Evolutionary conservation across 1,140 invertebrate genomes (phyloP).

Genomic region (Polypedilum vanderplanki): DNA sequence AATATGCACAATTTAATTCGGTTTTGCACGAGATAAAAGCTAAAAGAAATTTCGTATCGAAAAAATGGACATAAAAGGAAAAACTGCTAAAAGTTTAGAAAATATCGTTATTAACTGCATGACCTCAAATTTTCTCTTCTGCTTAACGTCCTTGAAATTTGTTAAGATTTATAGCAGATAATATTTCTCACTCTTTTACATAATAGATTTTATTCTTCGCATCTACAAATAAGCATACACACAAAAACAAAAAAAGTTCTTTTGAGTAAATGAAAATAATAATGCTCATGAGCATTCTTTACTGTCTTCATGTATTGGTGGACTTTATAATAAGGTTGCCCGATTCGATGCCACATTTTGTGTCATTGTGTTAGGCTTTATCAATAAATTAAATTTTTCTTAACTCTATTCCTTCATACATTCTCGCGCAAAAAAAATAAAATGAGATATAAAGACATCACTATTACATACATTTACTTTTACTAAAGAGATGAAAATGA

Average conservation of each 20-base stretch:
- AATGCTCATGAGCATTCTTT: too few relatives aligned
- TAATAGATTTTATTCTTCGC: not conserved
- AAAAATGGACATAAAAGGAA: too few relatives aligned
- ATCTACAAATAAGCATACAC: too few relatives aligned
- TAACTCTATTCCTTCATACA: not conserved
- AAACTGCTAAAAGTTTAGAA: too few relatives aligned
- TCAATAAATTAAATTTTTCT: constrained; percentile 14
- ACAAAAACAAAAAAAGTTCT: not conserved
- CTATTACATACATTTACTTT: constrained; percentile 1
- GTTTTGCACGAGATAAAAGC: too few relatives aligned
- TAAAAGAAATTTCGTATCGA: too few relatives aligned
- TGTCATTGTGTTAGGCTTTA: not conserved
- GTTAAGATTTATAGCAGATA: constrained; percentile 19
- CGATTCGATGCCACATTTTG: not conserved
- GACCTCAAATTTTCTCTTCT: too few relatives aligned
- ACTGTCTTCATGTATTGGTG: not conserved
- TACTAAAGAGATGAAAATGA: not conserved
- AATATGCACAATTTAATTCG: too few relatives aligned
- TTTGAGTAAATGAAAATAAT: too few relatives aligned
- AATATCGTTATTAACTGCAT: too few relatives aligned
- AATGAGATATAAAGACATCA: not conserved
- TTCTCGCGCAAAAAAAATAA: not conserved
- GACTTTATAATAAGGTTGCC: not conserved
- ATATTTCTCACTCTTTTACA: not conserved
- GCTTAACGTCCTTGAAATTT: not conserved